phyloP scores from a whole-genome alignment of 2,113 vertebrate genomes.

The Lophochroa leadbeateri region DNA sequence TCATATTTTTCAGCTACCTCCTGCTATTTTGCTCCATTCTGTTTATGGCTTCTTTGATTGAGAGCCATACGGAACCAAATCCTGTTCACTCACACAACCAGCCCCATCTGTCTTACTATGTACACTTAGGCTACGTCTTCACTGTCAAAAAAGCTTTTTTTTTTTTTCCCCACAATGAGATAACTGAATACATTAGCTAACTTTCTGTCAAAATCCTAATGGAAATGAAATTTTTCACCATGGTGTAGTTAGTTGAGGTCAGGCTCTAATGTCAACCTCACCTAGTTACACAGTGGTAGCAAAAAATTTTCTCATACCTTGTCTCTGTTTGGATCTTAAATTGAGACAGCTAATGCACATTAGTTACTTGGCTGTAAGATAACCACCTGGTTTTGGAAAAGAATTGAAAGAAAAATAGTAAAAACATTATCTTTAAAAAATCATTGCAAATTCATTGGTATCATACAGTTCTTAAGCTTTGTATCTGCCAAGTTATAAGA shows the following conservation, averaged over 20 bases:
- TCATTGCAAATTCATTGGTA: neutral
- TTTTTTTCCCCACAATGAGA: neutral
- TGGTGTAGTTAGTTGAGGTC: neutral
- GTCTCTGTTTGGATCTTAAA: neutral
- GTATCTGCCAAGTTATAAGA: neutral
- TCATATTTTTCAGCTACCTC: slow-evolving; percentile 16
- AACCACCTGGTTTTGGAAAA: neutral
- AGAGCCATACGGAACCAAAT: slow-evolving; percentile 17
- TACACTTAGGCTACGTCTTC: neutral
- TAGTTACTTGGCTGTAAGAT: neutral
- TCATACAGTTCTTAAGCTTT: neutral
- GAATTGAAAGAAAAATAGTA: neutral
- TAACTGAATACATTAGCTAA: neutral
- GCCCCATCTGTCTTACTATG: slow-evolving; percentile 17
- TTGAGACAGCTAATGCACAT: neutral
- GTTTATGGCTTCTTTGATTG: neutral
- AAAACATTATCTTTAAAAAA: neutral
- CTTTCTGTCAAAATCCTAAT: neutral
- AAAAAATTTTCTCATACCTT: neutral
- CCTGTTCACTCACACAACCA: neutral
- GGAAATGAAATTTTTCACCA: neutral
- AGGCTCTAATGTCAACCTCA: neutral
- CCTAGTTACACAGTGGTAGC: neutral
- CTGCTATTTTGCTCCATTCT: slow-evolving; percentile 42
- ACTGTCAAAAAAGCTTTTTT: neutral